Base-by-base conservation (phyloP, 2,888 invertebrate species). In the Cylloceria caligata region DNA sequence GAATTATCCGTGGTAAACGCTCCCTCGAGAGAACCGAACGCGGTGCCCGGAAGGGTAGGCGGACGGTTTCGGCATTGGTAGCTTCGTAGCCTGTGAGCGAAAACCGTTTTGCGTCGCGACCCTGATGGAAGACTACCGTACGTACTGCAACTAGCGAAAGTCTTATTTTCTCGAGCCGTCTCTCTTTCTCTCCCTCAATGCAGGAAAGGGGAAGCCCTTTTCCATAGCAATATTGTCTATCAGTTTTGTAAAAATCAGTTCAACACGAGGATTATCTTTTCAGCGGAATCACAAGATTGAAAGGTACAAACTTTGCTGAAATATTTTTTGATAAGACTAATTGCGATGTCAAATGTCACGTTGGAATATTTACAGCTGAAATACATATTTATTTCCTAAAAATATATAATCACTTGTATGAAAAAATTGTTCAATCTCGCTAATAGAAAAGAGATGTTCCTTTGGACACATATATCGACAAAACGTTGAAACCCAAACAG, bases 1-100 rank as follows among this genome's bases (percentile, higher is more conserved):
- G 91, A 91, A 92, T 92, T 92, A 92, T 91, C 91, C 91, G 89
- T 87, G 89, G 92, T 91, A 92, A 92, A 92, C 89, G 91, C 86
- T 91, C 91, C 91, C 91, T 75, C 87, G 91, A 88, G 91, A 77
- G 84, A 80, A 81, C 75, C 75, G 78, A 76, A 65, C 52, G 73
- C 81, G 68, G 52, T 60, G 55, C 73, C 67, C 65, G 78, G 67
- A 71, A 78, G 81, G 73, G 81, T 78, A 81, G 68, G 62, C 73
- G 62, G 55, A n/a, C 30, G 13, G 27, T n/a, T n/a, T n/a, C 30
- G 57, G 42, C 49, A 72, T 62, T 65, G 36, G 67, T 52, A 45
- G 52, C 39, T 30, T 39, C 42, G 47, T 47, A 52, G 49, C 21
- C 45, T 34, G 36, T 5, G 55, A 69, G 39, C 69, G 55, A 65